Base-by-base conservation (phyloP, 2,113 vertebrate genomes). In the Peromyscus maniculatus region DNA sequence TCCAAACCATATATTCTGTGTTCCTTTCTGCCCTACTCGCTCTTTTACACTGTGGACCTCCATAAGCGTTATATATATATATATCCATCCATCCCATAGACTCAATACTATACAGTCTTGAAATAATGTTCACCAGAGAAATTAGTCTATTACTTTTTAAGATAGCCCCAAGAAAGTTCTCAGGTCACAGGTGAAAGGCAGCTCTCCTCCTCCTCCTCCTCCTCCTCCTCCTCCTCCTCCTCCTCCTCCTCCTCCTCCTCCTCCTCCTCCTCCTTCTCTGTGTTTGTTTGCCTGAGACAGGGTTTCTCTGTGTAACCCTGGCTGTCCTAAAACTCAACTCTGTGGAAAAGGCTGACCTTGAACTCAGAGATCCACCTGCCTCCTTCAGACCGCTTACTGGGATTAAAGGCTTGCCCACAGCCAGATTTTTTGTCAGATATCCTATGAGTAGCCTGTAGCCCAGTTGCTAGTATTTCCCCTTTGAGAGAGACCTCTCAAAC, bases 141-240 rank as follows among this genome's bases (percentile, higher is more conserved):
- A 16, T 83, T 39, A 62, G 36, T 39, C 57, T 13, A 62, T 16
- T 62, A 8, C 80, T 62, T 62, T 83, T 83, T 62, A 62, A 39
- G n/a, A 39, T 83, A 39, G 36, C 57, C 2, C 52, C 55, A 36
- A 33, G 36, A n/a, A 82, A 59, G 33, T 82, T n/a, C 33, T 43
- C 80, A 83, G 80, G n/a, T 39, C 57, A 62, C 12, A 83, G 57
- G 36, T 11, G 8, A 83, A 39, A 83, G 22, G 3, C 24, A 26
- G 36, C 79, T 26, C 24, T 3, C 10, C 8, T 10, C 3, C 64
- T 1, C 10, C 49, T 3, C 3, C 64, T 0, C 24, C 24, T 3
- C 24, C 8, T 10, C 24, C 64, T 3, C 64, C 49, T 52, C 49
- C 49, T 52, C 52, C 52, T 52, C 52, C 52, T 52, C 9, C 52